These are phyloP conservation scores for Meiosimyza decipiens DNA, from an alignment of 2,888 invertebrate species.

Conservation along the genomic window DNA sequence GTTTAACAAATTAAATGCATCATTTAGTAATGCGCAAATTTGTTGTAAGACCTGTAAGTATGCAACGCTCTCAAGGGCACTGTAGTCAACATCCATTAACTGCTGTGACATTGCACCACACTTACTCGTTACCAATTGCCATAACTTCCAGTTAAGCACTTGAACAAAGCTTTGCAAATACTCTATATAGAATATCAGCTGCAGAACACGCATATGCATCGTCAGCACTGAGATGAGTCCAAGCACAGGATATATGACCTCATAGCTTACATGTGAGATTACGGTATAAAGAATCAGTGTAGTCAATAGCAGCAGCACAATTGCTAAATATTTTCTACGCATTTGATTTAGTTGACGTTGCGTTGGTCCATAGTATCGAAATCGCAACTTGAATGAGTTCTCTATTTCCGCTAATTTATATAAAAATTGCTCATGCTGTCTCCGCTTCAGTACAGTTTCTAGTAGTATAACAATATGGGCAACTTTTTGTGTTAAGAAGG, in stretches of 20 bases:
- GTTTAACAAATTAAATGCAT: slow-evolving; percentile 41
- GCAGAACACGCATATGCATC: slow-evolving; percentile 40
- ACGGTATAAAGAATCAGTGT: neutral
- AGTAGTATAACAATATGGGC: slow-evolving; percentile 41
- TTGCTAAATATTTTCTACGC: neutral
- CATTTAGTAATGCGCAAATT: slow-evolving; percentile 38
- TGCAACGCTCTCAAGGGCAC: slow-evolving; percentile 35
- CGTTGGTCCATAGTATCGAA: slow-evolving; percentile 24
- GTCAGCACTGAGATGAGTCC: slow-evolving; percentile 39
- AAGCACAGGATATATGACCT: slow-evolving; percentile 10
- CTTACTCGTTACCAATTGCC: slow-evolving; percentile 41
- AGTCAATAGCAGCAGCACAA: neutral
- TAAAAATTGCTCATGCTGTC: slow-evolving; percentile 40
- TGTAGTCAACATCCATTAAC: slow-evolving; percentile 41
- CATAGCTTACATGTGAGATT: neutral
- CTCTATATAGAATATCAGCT: slow-evolving; percentile 39
- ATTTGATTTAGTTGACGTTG: neutral
- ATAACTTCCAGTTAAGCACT: slow-evolving; percentile 38
- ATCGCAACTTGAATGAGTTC: slow-evolving; percentile 35
- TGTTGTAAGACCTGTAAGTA: slow-evolving; percentile 40
- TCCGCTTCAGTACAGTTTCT: slow-evolving; percentile 39
- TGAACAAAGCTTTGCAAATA: slow-evolving; percentile 29
- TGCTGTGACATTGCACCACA: slow-evolving; percentile 29
- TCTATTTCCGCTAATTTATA: slow-evolving; percentile 36
- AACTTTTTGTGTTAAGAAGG: slow-evolving; percentile 39